Base-by-base conservation (phyloP, 2,888 invertebrate species). In the Ariolimax columbianus region DNA sequence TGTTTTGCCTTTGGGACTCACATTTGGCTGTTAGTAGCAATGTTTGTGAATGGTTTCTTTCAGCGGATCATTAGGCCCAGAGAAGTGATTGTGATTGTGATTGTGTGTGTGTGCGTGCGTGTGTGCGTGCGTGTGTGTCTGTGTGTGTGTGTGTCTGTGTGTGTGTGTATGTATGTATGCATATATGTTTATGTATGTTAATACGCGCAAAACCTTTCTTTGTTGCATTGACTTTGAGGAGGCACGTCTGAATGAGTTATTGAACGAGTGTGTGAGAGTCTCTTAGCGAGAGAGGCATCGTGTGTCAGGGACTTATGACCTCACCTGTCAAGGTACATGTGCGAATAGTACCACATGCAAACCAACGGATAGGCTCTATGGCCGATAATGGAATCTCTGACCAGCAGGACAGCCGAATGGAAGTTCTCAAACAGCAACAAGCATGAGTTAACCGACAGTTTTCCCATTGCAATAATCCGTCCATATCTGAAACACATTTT, bases 361-460 rank as follows among this genome's bases (percentile, higher is more conserved):
- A 75, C 51, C 75, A 75, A 36, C 17, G 75, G 75, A 30, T 75
- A 75, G 6, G 75, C 75, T 51, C 23, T 75, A 23, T 51, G 75
- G 19, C 75, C 75, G 51, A 75, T 47, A 30, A 75, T 14, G 2
- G 75, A 47, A 6, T 75, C 33, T 51, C 75, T 47, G n/a, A 75
- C 75, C 30, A 75, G 51, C 11, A 43, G 14, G 23, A 75, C 33
- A 19, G 75, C n/a, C 33, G 33, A 6, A 9, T 51, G 47, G 33
- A 75, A 75, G 33, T 75, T 30, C 33, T 75, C 33, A 75, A 75
- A 75, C 19, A 75, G 51, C 47, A 75, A 30, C 75, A 75, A 51
- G 19, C 75, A 75, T 17, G 75, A 75, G 33, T 75, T 75, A 19
- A 75, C 6, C 0, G 75, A 47, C 33, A 75, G 75, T 3, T 75